These are phyloP conservation scores for Antedon mediterranea DNA, from an alignment of 53 echinoderm and acorn worm genomes.

Conservation along the genomic window DNA sequence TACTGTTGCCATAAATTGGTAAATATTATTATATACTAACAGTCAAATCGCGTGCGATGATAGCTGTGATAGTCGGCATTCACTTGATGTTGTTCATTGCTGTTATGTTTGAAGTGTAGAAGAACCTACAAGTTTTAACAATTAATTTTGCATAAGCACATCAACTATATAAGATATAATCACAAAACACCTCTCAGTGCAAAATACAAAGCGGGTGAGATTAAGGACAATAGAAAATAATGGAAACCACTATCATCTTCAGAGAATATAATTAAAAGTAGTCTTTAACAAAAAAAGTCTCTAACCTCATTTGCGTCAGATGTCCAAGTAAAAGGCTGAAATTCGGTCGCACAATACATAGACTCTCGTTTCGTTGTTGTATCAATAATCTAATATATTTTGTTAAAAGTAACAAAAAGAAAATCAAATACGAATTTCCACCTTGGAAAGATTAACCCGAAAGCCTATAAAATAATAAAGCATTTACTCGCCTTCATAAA, in stretches of 20 bases:
- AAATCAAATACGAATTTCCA: too few relatives aligned
- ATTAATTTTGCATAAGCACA: too few relatives aligned
- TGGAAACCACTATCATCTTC: too few relatives aligned
- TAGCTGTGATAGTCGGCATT: not conserved
- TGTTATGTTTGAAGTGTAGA: not conserved
- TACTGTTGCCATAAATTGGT: too few relatives aligned
- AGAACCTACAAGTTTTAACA: not conserved
- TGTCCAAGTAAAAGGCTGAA: conserved; percentile 43
- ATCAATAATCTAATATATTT: conserved; percentile 27
- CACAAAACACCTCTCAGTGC: too few relatives aligned
- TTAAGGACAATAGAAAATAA: too few relatives aligned
- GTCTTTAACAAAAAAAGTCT: too few relatives aligned
- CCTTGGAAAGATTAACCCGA: too few relatives aligned
- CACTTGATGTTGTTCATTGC: not conserved
- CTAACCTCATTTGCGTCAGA: conserved; percentile 66
- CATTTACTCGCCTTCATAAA: conserved; percentile 47
- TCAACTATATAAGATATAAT: too few relatives aligned
- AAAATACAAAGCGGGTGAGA: too few relatives aligned
- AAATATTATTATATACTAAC: not conserved
- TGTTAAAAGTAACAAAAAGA: not conserved
- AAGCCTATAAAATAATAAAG: too few relatives aligned
- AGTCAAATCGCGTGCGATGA: not conserved
- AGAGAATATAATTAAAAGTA: too few relatives aligned
- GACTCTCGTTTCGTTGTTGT: conserved; percentile 41
- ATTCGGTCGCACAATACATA: conserved; percentile 33